phyloP scores from a whole-genome alignment of 92 coral and sea anemone genomes.

The Hydrozoanthus gracilis region DNA sequence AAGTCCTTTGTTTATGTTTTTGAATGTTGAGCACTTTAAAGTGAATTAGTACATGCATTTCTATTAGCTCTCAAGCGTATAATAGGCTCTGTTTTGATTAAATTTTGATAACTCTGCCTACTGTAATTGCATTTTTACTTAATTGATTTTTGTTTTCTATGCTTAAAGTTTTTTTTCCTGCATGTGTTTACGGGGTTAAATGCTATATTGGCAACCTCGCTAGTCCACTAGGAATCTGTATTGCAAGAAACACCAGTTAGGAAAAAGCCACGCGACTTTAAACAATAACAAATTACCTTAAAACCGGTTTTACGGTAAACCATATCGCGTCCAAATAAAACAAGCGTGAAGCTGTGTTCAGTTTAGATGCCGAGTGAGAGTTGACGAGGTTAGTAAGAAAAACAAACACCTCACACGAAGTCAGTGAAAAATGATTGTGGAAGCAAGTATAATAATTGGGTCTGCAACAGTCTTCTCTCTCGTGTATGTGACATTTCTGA shows the following conservation, averaged over 20 bases:
- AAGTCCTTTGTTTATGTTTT: background rate
- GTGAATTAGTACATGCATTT: background rate
- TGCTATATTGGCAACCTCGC: background rate
- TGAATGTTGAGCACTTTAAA: background rate
- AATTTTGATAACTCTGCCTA: too few species aligned
- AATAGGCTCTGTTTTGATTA: too few species aligned
- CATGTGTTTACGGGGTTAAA: too few species aligned
- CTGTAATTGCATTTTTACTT: too few species aligned
- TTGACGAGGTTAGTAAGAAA: background rate
- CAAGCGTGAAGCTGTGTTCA: background rate
- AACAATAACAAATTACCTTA: background rate
- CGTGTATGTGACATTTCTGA: slow-evolving; percentile 77
- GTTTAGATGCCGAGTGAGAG: background rate
- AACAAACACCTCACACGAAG: background rate
- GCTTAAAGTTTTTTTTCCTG: too few species aligned
- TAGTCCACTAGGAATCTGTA: background rate
- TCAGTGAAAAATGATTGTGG: slow-evolving; percentile 59
- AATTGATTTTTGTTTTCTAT: too few species aligned
- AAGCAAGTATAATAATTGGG: slow-evolving; percentile 71
- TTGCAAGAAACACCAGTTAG: background rate
- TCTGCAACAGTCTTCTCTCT: slow-evolving; percentile 74
- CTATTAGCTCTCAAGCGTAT: too few species aligned
- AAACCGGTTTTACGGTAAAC: slow-evolving; percentile 12
- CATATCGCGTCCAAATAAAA: background rate
- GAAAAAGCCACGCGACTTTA: background rate